Percentiles rank a stretch among this genome's conserved stretches.
Evolutionary conservation across 2,888 invertebrate genomes (phyloP).

Genomic region (Ectobius pallidus): DNA sequence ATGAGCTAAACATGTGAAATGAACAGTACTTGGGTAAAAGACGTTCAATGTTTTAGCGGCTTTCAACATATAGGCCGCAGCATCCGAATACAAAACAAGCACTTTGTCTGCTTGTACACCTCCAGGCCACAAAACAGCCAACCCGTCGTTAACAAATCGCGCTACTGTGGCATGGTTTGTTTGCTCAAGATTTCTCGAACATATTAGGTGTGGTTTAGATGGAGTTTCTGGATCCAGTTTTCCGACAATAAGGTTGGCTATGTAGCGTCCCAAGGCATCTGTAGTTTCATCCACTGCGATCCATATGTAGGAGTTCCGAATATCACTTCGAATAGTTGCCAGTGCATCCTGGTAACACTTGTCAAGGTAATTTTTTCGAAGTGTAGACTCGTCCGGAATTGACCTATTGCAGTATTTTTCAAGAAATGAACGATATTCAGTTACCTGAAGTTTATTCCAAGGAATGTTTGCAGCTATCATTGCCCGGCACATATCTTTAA

Average conservation of each 20-base stretch:
- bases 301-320: slow-evolving; percentile 44
- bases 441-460: too few species aligned
- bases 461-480: background rate
- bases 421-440: background rate
- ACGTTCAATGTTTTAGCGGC: too few species aligned
- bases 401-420: background rate
- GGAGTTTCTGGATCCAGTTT: too few species aligned
- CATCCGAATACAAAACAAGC: too few species aligned
- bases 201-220: too few species aligned
- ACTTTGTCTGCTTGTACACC: background rate
- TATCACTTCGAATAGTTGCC: slow-evolving; percentile 38
- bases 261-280: slow-evolving; percentile 39
- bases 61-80: too few species aligned
- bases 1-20: too few species aligned
- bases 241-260: slow-evolving; percentile 46
- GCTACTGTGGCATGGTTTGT: too few species aligned
- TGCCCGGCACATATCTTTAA: background rate
- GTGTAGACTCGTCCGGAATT: slow-evolving; percentile 41
- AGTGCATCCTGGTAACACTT: slow-evolving; percentile 37
- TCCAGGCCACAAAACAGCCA: too few species aligned
- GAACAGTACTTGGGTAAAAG: too few species aligned
- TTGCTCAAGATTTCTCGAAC: too few species aligned
- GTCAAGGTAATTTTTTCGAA: slow-evolving; percentile 43
- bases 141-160: too few species aligned
- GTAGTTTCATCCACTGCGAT: slow-evolving; percentile 44